phyloP scores from a whole-genome alignment of 2,113 vertebrate species.

The Diadophis punctatus region DNA sequence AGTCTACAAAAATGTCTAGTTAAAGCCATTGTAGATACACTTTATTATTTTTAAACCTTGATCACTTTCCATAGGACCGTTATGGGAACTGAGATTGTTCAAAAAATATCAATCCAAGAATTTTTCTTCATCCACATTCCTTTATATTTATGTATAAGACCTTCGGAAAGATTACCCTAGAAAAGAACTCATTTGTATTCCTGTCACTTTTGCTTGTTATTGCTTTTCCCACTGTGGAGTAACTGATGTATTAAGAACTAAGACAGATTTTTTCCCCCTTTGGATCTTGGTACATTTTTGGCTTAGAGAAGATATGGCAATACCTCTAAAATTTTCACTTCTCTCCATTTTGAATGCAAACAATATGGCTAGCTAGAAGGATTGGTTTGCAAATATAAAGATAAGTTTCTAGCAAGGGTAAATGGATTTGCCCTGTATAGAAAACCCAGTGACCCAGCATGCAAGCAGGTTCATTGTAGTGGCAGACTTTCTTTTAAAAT shows the following conservation, averaged over 20 bases:
- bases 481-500: constrained; percentile 38
- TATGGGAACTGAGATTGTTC: accelerated
- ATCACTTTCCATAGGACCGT: neutral
- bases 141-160: neutral
- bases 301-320: neutral
- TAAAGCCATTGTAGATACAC: neutral
- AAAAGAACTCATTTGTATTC: neutral
- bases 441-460: constrained; percentile 48
- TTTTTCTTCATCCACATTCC: neutral
- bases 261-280: neutral
- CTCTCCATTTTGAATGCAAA: neutral
- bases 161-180: neutral
- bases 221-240: neutral
- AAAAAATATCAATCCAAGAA: accelerated
- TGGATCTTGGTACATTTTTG: accelerated
- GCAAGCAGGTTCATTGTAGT: constrained; percentile 61
- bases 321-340: accelerated
- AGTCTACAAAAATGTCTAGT: neutral
- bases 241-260: neutral
- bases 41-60: neutral
- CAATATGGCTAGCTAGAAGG: constrained; percentile 30
- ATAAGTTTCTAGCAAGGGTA: constrained; percentile 28
- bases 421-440: constrained; percentile 52
- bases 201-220: neutral
- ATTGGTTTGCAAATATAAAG: constrained; percentile 62